Evolutionary conservation across 2,888 invertebrate species (phyloP), one percentile per base, ranked within the genome.

Genomic region (Anticlea derivata): DNA sequence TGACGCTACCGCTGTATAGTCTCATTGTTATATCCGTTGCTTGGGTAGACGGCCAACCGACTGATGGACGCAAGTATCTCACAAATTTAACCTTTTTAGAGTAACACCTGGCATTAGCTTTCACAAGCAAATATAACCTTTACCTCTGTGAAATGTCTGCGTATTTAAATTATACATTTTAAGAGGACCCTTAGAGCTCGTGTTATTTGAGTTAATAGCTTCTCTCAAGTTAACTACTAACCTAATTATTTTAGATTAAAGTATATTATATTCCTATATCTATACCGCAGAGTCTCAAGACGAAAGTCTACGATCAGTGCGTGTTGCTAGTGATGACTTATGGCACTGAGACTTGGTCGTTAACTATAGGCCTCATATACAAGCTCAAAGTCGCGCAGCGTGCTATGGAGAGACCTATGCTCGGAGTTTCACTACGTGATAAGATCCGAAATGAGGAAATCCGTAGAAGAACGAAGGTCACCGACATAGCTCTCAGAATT

Each of bases 141-240:
- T 43, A 56, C 41, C 50, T 54, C 56, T 56, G 50, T 47, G 13
- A 48, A 45, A 37, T 43, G 29, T 22, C 48, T 46, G 22, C 23
- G 50, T 38, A 46, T 52, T 46, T 50, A 41, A 49, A 30, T 29
- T 13, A 47, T 40, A 49, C 38, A 49, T 50, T 56, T 46, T 35
- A 43, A 31, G 37, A 27, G 35, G 31, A 37, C 47, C 27, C 48
- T 54, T 55, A 47, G 45, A 54, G 44, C 44, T 30, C 29, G 24
- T 48, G 33, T 46, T 39, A 27, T 41, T 46, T 45, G 30, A 37
- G 41, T 43, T 50, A 50, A 50, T 40, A 47, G 49, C 39, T 49
- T 52, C 7, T 41, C 23, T 30, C 10, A 46, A 38, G 7, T 17
- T 53, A 33, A 43, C n/a, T n/a, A n/a, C n/a, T 35, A 13, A 10